Conservation (phyloP, 2,113 vertebrate species). For the Acanthisitta chloris region DNA sequence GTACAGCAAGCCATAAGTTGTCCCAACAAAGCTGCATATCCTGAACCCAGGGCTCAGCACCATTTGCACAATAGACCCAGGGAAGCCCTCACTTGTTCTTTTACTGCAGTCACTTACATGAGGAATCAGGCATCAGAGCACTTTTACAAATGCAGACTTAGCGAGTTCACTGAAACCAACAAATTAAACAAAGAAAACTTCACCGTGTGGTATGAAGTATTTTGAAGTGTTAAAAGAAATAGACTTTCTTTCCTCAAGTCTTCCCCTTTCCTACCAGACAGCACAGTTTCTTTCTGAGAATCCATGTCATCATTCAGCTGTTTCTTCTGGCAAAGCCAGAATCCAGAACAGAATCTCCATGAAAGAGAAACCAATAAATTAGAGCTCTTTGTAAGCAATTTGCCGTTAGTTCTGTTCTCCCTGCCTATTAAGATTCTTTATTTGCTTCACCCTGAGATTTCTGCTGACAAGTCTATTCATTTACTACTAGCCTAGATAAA, state of each 20-base stretch:
- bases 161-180: neutral
- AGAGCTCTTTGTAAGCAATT: constrained; percentile 74
- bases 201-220: neutral
- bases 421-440: constrained; percentile 76
- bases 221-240: neutral
- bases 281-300: constrained; percentile 13
- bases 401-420: constrained; percentile 69
- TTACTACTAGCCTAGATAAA: constrained; percentile 75
- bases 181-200: neutral
- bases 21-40: neutral
- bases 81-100: neutral
- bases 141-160: neutral
- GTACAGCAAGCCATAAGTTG: neutral
- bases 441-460: constrained; percentile 78
- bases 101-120: neutral
- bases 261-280: neutral
- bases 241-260: neutral
- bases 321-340: constrained; percentile 75
- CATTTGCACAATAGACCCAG: neutral
- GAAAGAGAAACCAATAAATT: constrained; percentile 76
- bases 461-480: constrained; percentile 78
- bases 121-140: neutral
- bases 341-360: constrained; percentile 68
- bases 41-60: neutral
- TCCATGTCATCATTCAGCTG: constrained; percentile 64